Conservation (phyloP, 2,113 vertebrate species). For the Bothrops jararaca region DNA sequence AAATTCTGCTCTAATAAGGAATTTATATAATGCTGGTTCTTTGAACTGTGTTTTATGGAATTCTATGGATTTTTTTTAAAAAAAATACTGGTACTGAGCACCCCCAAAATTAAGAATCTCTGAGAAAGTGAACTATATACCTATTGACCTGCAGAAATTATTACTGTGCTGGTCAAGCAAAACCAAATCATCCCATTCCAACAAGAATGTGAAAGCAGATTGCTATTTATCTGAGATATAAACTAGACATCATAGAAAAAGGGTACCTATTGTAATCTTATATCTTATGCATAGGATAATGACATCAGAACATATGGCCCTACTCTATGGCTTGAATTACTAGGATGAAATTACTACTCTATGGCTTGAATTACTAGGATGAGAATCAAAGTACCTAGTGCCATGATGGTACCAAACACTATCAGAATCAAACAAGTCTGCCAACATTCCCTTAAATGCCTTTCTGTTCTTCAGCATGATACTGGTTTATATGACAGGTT, state of each 20-base stretch:
- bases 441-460: background rate
- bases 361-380: background rate
- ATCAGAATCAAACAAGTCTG: background rate
- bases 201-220: background rate
- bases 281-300: too few species aligned
- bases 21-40: background rate
- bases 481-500: background rate
- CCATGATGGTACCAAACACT: background rate
- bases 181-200: background rate
- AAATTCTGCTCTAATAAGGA: background rate
- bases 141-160: background rate
- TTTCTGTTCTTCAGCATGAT: background rate
- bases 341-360: background rate
- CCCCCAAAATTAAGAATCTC: background rate
- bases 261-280: background rate
- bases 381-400: background rate
- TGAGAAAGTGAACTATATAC: background rate
- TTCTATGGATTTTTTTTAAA: background rate
- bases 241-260: background rate
- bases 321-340: background rate
- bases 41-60: background rate
- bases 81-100: background rate
- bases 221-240: background rate
- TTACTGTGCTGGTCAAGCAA: background rate
- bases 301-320: background rate